Evolutionary conservation across 2,797 vertebrate genomes (phyloP), one percentile per base, ranked within the genome.

Genomic region (Poecile montanus): DNA sequence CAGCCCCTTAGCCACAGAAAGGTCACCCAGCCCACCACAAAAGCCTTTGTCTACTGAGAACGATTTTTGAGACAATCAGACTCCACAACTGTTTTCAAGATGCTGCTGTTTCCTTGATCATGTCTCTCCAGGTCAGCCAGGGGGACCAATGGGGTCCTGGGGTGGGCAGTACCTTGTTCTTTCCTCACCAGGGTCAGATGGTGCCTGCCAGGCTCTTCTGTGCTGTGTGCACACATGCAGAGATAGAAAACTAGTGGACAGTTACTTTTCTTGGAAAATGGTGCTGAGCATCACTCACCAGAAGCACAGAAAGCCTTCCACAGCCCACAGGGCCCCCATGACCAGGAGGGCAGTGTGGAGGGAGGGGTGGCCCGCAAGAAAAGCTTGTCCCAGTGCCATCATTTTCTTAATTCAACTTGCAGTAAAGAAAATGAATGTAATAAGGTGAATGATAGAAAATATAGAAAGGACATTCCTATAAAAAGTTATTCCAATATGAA

Each of bases 341-440:
- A 0, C 5, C 85, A 32, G 1, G 4, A 56, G 44, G 17, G 4
- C 0, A 2, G 4, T 16, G 34, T 36, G 66, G n/a, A 73, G n/a
- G 22, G 50, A 51, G 58, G 16, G 15, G 30, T 56, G 53, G 3
- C 42, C 76, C n/a, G 26, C n/a, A 45, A 53, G 44, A 86, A 94
- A 68, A 25, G 13, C 34, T 75, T 53, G 48, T 88, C 25, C 38
- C 66, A 56, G 11, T 12, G 16, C 22, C 61, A 36, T 36, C 2
- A 18, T 56, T 89, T 74, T 73, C 60, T 45, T 51, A 57, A 67
- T 36, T 74, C 30, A 51, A 26, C 36, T 86, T 75, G 56, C 25
- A 78, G 19, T 70, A 15, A 78, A 54, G 20, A 65, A 58, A 88
- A 75, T 18, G 1, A 70, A 75, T 68, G 40, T 27, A 82, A 17